Evolutionary conservation across 2,113 vertebrate species (phyloP), one percentile per base, ranked within the genome.

Genomic region (Myxocyprinus asiaticus): DNA sequence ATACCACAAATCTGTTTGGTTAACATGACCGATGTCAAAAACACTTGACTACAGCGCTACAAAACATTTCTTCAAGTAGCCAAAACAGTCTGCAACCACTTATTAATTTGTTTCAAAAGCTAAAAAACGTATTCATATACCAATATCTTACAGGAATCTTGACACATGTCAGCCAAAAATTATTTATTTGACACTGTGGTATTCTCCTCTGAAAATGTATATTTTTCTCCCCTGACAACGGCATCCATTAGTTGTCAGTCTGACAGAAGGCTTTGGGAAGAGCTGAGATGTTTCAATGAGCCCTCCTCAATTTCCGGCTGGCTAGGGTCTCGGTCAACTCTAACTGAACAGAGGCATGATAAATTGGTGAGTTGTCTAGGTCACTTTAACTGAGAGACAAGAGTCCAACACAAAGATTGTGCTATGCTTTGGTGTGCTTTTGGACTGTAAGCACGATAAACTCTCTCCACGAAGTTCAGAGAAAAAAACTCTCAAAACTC

Each of bases 291-390:
- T 86, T 88, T 86, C 77, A 76, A 79, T 83, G 83, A 91, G 90
- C 86, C 87, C 83, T 80, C 85, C 88, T 87, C 88, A 91, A 88
- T 89, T 90, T 89, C 86, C 82, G 65, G 86, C 79, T 90, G 86
- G 87, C 75, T 78, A 4, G 15, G 76, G 89, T 87, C 88, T 33
- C 82, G 67, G 81, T 84, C 86, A 83, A 85, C 77, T 77, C 66
- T 67, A 78, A 81, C 62, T 82, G 53, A 59, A 82, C 77, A 50
- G 76, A 62, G 61, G 45, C 58, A 77, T 89, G 91, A 92, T 85
- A 65, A 87, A 87, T 88, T 74, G 76, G 75, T 58, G 79, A 71
- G 86, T 85, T 89, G 87, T 84, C 71, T 33, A 77, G 80, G 80
- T 83, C 63, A 64, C 78, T 17, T 70, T 73, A n/a, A 47, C 63